A percentile compares a stretch with the other conserved stretches of the same genome.
These are phyloP conservation scores for Nyctalus aviator DNA, from an alignment of 2,797 vertebrate genomes.

Conservation along the genomic window DNA sequence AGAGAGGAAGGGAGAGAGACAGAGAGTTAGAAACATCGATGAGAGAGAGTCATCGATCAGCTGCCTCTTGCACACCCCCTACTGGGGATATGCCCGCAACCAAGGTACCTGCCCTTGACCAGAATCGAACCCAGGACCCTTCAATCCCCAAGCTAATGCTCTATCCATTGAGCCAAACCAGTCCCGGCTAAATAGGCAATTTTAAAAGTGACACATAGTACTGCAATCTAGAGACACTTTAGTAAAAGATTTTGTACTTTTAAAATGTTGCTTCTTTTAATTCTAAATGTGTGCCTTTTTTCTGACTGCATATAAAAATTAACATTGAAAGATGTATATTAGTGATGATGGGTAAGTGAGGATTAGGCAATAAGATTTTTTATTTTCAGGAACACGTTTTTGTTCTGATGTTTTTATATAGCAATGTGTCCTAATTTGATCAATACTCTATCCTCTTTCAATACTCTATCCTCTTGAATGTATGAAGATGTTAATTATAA, in stretches of 20 bases:
- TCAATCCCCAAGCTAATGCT: too few relatives aligned
- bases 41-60: too few relatives aligned
- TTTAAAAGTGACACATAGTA: not conserved
- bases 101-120: too few relatives aligned
- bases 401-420: not conserved
- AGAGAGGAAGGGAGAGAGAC: too few relatives aligned
- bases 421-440: not conserved
- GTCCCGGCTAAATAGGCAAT: too few relatives aligned
- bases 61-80: too few relatives aligned
- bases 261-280: not conserved
- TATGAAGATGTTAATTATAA: not conserved
- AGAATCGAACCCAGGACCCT: too few relatives aligned
- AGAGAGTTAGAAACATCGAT: too few relatives aligned
- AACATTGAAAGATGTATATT: not conserved
- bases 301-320: conserved; percentile 12
- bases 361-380: not conserved
- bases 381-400: conserved; percentile 20
- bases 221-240: not conserved
- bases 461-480: not conserved
- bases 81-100: too few relatives aligned
- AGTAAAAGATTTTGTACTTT: not conserved
- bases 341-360: not conserved
- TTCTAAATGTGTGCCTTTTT: conserved; percentile 1
- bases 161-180: too few relatives aligned
- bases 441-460: not conserved